Evolutionary conservation across 92 coral and sea anemone genomes (phyloP).

Genomic region (Umimayanthus kanabou): DNA sequence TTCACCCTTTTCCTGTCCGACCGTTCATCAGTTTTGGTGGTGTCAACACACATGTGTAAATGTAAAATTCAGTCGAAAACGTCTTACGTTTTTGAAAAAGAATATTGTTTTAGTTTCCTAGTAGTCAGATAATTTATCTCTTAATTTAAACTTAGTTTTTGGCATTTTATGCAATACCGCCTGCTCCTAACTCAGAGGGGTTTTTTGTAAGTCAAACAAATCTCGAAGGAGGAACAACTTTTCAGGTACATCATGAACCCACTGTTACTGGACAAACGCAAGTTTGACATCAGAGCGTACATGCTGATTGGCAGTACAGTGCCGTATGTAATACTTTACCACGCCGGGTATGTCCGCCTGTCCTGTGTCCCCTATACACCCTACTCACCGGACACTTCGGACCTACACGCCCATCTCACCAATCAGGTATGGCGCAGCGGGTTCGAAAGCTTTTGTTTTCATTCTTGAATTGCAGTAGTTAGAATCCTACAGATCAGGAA

Average conservation of each 20-base stretch:
- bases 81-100: too few relatives aligned
- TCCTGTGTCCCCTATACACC: constrained; percentile 93
- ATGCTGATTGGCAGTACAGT: constrained; percentile 92
- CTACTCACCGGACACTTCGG: constrained; percentile 66
- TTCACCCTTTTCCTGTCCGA: too few relatives aligned
- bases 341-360: constrained; percentile 89
- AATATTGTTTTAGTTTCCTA: too few relatives aligned
- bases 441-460: background rate
- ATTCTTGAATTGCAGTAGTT: background rate
- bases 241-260: constrained; percentile 92
- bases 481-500: background rate
- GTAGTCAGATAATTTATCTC: too few relatives aligned
- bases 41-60: too few relatives aligned
- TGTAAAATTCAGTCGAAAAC: too few relatives aligned
- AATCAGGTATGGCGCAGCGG: constrained; percentile 71
- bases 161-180: background rate
- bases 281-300: constrained; percentile 93
- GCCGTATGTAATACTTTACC: constrained; percentile 89
- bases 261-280: constrained; percentile 77
- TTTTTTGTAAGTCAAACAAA: background rate
- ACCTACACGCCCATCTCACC: constrained; percentile 93
- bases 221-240: background rate
- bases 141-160: too few relatives aligned
- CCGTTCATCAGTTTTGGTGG: too few relatives aligned
- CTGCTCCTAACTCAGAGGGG: too few relatives aligned